Base-by-base conservation (phyloP, 2,113 vertebrate genomes). In the Harpagus bidentatus region DNA sequence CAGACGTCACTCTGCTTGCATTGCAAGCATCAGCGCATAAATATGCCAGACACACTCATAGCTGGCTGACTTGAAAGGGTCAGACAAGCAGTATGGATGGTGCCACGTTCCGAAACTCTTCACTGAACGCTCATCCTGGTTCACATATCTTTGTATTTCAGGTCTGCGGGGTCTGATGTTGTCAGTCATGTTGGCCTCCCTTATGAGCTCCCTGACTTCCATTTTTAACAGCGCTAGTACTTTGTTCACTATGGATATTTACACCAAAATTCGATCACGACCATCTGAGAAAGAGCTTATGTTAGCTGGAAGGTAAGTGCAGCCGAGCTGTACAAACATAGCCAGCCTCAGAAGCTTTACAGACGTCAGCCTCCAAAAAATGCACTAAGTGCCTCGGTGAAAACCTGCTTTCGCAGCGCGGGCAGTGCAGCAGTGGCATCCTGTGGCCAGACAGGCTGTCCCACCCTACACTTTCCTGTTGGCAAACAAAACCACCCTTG, bases 161-260 rank as follows among this genome's bases (percentile, higher is more conserved):
- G 99, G 99, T 90, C 97, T 99, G 40, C 97, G 99, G 59, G 99
- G 99, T 45, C 97, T 99, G 72, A 99, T 99, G 99, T 76, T 99
- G 82, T 99, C 99, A 0, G 99, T 99, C 91, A 99, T 99, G 99
- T 6, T 99, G 98, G 99, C 99, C 7, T 99, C 99, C 32, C 98
- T 99, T 45, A 99, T 99, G 99, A 99, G 99, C 93, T 99, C 99
- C 21, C 97, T 99, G 63, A 99, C 99, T 31, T 99, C 99, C 97
- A 99, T 99, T 97, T 99, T 99, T 80, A 99, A 99, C 98, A 99
- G 99, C 0, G 98, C 99, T 94, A 99, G 99, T 48, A 99, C 99
- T 6, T 98, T 99, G 74, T 99, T 99, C 96, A 99, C 99, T 13
- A 99, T 99, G 98, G 99, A 99, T 93, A 98, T 99, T 91, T 99